Evolutionary conservation across 2,113 vertebrate species (phyloP).

Genomic region (Eolophus roseicapilla): DNA sequence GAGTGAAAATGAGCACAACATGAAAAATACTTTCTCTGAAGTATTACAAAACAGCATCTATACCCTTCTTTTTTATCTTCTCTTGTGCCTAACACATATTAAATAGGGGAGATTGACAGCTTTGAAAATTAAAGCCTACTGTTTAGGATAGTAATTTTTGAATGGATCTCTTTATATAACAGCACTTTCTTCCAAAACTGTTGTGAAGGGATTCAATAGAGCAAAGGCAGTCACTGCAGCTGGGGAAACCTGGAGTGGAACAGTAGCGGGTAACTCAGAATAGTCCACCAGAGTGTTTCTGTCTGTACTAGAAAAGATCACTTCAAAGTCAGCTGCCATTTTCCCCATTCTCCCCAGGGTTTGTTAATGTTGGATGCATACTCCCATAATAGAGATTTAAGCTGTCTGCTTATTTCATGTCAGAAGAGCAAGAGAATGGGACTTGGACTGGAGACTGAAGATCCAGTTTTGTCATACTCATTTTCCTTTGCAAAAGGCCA

Average conservation of each 20-base stretch:
- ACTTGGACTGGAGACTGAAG: background rate
- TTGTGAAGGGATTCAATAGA: background rate
- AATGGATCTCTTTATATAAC: background rate
- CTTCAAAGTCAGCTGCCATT: background rate
- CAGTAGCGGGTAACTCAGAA: background rate
- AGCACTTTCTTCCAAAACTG: background rate
- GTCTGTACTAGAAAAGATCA: background rate
- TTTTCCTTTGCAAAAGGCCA: background rate
- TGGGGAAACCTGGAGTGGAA: background rate
- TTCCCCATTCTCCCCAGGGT: background rate
- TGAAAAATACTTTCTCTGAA: background rate
- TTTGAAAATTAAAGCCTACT: slow-evolving; percentile 12
- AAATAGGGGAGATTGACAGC: background rate
- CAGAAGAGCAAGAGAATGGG: background rate
- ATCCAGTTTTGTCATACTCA: background rate
- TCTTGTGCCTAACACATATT: background rate
- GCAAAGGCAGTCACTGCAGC: background rate
- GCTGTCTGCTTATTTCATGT: background rate
- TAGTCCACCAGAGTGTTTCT: background rate
- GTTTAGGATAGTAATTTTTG: background rate
- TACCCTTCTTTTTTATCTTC: background rate
- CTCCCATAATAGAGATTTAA: background rate
- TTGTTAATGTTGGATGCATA: background rate
- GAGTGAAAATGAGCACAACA: background rate
- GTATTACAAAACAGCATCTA: background rate